phyloP scores from a whole-genome alignment of 2,113 vertebrate species.

The Odontophorus gujanensis region DNA sequence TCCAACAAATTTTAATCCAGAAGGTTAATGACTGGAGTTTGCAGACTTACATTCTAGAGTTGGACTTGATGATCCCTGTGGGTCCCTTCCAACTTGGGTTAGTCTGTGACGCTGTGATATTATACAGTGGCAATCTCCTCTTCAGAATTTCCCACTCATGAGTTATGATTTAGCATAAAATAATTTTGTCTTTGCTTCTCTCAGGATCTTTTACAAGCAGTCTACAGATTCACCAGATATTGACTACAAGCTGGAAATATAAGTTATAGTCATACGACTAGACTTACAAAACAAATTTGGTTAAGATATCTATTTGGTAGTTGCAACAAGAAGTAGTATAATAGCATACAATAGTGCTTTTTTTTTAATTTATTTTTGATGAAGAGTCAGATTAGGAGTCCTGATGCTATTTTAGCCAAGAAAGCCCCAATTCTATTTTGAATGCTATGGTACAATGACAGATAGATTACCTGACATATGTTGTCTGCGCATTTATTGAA shows the following conservation, averaged over 20 bases:
- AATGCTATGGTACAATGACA: not conserved
- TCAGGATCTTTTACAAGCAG: not conserved
- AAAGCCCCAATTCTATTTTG: fast-evolving
- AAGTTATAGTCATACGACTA: not conserved
- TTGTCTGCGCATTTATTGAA: not conserved
- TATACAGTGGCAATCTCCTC: fast-evolving
- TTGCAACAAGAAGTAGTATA: not conserved
- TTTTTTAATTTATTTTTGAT: not conserved
- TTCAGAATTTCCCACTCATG: not conserved
- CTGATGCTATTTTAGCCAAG: not conserved
- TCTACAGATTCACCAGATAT: not conserved
- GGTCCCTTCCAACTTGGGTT: too few relatives aligned
- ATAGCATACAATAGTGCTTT: not conserved
- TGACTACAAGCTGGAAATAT: not conserved
- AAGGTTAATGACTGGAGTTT: not conserved
- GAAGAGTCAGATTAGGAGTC: not conserved
- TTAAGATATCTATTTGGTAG: not conserved
- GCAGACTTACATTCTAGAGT: not conserved
- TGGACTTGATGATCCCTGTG: too few relatives aligned
- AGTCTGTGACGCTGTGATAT: not conserved
- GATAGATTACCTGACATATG: not conserved
- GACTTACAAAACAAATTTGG: not conserved
- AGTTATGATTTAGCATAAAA: not conserved
- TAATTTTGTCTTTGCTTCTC: not conserved
- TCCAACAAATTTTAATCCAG: not conserved